Evolutionary conservation across 2,888 invertebrate genomes (phyloP).

Genomic region (Antheraea assamensis): DNA sequence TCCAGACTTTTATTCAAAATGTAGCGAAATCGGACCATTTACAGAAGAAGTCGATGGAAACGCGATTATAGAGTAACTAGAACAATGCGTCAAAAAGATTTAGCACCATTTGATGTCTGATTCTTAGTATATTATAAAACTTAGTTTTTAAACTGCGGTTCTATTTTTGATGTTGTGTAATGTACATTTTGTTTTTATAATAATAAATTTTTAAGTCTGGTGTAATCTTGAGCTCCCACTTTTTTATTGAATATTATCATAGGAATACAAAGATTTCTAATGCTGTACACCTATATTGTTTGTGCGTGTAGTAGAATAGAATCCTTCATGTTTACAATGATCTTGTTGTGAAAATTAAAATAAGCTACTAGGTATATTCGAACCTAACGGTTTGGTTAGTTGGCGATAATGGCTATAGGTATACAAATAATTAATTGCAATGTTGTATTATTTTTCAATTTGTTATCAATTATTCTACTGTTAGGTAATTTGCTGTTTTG

Average conservation of each 20-base stretch:
- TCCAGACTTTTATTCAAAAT: slow-evolving; percentile 55
- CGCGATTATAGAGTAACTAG: slow-evolving; percentile 21
- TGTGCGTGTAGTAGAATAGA: no score
- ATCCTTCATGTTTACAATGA: no score
- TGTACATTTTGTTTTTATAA: neutral
- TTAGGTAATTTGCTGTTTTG: no score
- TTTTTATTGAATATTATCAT: neutral
- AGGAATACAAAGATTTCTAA: no score
- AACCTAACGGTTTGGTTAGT: no score
- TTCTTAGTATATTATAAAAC: neutral
- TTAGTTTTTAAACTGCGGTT: neutral
- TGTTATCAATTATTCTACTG: no score
- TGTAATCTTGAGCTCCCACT: neutral
- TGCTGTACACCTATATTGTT: no score
- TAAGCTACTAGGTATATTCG: no score
- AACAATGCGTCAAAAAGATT: slow-evolving; percentile 4
- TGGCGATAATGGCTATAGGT: no score
- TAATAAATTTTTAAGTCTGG: neutral
- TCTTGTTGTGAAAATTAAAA: no score
- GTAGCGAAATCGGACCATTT: slow-evolving; percentile 46
- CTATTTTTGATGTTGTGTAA: neutral
- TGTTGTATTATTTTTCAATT: no score
- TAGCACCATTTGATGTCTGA: neutral
- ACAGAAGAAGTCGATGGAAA: slow-evolving; percentile 37
- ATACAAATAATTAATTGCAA: no score